Evolutionary conservation across 1,140 invertebrate species (phyloP).

Genomic region (Pseudoatta argentina): DNA sequence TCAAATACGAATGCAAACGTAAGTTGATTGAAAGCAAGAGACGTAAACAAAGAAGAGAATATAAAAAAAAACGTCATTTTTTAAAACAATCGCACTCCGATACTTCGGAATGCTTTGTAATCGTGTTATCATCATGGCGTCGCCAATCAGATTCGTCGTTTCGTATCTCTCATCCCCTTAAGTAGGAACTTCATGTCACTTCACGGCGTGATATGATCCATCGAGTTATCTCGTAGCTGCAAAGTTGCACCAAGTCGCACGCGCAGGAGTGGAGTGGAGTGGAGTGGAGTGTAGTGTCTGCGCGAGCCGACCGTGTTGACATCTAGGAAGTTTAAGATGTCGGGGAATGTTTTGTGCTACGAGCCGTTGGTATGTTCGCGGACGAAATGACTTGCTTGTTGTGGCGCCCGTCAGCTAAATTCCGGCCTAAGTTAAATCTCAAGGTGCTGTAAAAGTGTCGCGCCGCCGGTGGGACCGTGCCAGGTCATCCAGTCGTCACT

Average conservation of each 20-base stretch:
- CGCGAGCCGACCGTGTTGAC: constrained; percentile 69
- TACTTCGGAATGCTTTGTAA: background rate
- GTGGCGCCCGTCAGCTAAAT: constrained; percentile 74
- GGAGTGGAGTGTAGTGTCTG: constrained; percentile 66
- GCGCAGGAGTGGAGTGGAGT: background rate
- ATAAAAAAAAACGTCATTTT: background rate
- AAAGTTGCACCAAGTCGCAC: background rate
- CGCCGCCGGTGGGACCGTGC: constrained; percentile 20
- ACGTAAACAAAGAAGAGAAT: background rate
- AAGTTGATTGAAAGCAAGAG: background rate
- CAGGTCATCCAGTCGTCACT: background rate
- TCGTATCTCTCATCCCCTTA: background rate
- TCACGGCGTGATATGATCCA: background rate
- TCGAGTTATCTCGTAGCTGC: no score
- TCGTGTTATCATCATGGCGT: background rate
- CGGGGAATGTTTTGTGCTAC: constrained; percentile 83
- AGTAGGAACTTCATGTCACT: background rate
- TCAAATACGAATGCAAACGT: no score
- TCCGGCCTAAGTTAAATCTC: constrained; percentile 79
- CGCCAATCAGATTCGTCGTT: background rate
- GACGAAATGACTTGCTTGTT: constrained; percentile 81
- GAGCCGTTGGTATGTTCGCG: constrained; percentile 77
- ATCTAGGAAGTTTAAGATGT: constrained; percentile 83
- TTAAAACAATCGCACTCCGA: background rate
- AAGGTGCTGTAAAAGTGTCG: constrained; percentile 58